Conservation (phyloP, 92 coral and sea anemone species). For the Pocillopora meandrina region DNA sequence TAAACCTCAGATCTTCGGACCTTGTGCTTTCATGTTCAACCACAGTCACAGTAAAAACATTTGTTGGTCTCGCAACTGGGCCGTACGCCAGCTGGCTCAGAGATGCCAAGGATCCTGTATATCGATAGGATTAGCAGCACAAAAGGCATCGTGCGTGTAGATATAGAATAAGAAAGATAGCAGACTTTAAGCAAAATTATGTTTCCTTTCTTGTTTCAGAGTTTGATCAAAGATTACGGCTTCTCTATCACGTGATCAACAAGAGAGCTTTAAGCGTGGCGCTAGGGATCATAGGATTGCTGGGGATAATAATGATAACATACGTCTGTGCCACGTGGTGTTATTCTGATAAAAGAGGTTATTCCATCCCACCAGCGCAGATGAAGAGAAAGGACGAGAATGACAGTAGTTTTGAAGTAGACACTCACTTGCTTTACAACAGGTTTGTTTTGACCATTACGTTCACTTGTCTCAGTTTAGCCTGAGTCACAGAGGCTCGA, state of each 20-base stretch:
- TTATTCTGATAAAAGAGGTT: constrained; percentile 53
- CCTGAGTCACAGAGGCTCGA: too few relatives aligned
- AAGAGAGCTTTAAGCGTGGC: constrained; percentile 64
- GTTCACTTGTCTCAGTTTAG: not conserved
- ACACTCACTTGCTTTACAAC: constrained; percentile 37
- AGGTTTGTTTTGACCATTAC: constrained; percentile 15
- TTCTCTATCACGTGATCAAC: constrained; percentile 44
- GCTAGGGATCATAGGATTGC: constrained; percentile 64
- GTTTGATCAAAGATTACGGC: constrained; percentile 9
- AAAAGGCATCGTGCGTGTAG: too few relatives aligned
- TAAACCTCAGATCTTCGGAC: too few relatives aligned
- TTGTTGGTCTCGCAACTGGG: too few relatives aligned
- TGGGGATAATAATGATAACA: constrained; percentile 43
- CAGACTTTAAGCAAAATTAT: not conserved
- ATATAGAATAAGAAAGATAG: too few relatives aligned
- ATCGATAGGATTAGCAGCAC: too few relatives aligned
- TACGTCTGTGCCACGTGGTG: constrained; percentile 68
- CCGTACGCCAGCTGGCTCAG: too few relatives aligned
- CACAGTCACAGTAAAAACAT: too few relatives aligned
- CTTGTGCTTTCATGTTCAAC: too few relatives aligned
- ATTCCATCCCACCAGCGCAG: constrained; percentile 39
- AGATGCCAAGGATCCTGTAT: too few relatives aligned
- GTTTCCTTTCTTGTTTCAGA: constrained; percentile 20
- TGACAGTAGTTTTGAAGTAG: constrained; percentile 1
- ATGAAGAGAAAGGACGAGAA: constrained; percentile 19